A percentile compares a stretch with the other conserved stretches of the same genome.
Conservation (phyloP, 2,113 vertebrate genomes). For the Paedocypris sp. region DNA sequence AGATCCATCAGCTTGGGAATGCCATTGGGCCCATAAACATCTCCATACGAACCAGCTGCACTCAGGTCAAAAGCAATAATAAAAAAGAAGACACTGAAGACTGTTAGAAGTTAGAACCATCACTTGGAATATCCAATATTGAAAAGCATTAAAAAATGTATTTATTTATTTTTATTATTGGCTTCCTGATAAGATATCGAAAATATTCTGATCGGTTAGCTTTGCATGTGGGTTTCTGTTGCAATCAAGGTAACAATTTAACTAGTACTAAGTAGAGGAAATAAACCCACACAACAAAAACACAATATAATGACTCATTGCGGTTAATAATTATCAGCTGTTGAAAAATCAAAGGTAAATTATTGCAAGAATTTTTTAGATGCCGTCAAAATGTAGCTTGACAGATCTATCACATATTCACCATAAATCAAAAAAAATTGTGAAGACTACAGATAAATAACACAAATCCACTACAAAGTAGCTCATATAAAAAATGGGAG, state of each 20-base stretch:
- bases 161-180: no score
- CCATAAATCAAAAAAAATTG: background rate
- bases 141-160: no score
- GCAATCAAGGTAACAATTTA: background rate
- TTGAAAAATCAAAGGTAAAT: background rate
- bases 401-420: no score
- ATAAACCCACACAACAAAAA: background rate
- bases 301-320: constrained; percentile 1
- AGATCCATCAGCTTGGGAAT: constrained; percentile 70
- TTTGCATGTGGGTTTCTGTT: no score
- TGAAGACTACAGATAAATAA: background rate
- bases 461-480: background rate
- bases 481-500: background rate
- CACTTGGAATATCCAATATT: background rate
- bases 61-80: background rate
- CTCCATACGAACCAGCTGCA: constrained; percentile 58
- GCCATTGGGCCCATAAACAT: constrained; percentile 61
- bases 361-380: no score
- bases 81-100: background rate
- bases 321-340: background rate
- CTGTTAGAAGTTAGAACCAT: background rate
- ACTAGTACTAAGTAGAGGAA: background rate
- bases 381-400: no score
- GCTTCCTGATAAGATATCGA: no score
- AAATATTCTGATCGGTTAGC: no score